Evolutionary conservation across 2,797 vertebrate species (phyloP), one percentile per base, ranked within the genome.

Genomic region (Gephyroberyx darwinii): DNA sequence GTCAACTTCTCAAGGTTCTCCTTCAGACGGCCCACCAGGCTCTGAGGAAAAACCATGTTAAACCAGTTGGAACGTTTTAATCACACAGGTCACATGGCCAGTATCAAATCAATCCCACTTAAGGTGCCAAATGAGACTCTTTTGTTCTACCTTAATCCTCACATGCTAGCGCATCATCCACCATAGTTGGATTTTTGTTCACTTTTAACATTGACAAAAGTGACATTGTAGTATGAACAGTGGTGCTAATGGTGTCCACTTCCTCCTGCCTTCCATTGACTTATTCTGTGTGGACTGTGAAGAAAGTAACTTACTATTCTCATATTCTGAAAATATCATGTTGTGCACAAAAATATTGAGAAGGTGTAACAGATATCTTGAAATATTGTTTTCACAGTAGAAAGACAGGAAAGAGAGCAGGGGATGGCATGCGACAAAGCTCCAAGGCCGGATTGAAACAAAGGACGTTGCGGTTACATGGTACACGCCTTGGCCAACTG

Each of bases 1-100:
- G 94, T 95, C 92, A 98, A 91, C 91, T 98, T 99, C 88, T 99
- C 98, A 59, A 99, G 93, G 91, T 97, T 99, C 85, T 99, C 98
- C 90, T 98, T 99, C 84, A 99, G 94, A 53, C 98, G 94, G 0
- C 90, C 88, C 77, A 95, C 96, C 82, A 99, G 89, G 86, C 92
- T 95, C 98, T 91, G 57, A 22, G 47, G 69, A 65, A 35, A 59
- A 48, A 55, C 52, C 2, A 3, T 70, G 19, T 22, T 55, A 45
- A 82, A 75, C 10, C 41, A 10, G 33, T 4, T 53, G 12, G 51
- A 53, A 9, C 51, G 5, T 12, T 14, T 14, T 22, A 12, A 2
- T 50, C 51, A 53, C 51, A 52, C 19, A 51, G 50, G 10, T 47
- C 45, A 47, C 45, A 47, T 14, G n/a, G 45, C 16, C 19, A 7